phyloP scores from a whole-genome alignment of 2,888 invertebrate species.

The Oscheius sp. region DNA sequence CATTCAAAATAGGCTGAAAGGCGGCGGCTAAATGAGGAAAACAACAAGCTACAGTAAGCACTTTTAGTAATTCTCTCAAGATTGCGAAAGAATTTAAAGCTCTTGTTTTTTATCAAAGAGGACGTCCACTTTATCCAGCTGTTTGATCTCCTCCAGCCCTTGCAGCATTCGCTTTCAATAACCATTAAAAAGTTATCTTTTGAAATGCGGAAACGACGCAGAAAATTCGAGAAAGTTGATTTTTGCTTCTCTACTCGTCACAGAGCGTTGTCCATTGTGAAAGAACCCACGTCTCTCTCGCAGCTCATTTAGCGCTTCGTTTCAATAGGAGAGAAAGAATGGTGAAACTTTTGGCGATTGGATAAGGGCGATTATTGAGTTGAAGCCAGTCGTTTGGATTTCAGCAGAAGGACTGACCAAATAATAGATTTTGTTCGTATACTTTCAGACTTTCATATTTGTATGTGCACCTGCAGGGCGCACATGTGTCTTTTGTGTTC shows the following conservation, averaged over 20 bases:
- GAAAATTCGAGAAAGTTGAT: too few relatives aligned
- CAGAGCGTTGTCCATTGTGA: too few relatives aligned
- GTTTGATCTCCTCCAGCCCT: too few relatives aligned
- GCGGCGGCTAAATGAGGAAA: background rate
- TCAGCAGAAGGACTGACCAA: background rate
- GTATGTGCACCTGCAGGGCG: background rate
- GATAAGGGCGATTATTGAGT: too few relatives aligned
- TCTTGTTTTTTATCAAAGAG: background rate
- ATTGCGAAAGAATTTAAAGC: background rate
- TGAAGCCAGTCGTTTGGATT: background rate
- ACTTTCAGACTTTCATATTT: too few relatives aligned
- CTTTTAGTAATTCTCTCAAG: background rate
- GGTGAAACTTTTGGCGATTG: background rate
- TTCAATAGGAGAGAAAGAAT: background rate
- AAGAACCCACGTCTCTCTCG: background rate
- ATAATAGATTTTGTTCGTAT: background rate
- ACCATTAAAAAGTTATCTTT: too few relatives aligned
- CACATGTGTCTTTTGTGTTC: conserved; percentile 1
- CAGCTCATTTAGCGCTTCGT: background rate
- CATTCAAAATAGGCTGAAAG: background rate
- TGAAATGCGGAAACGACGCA: too few relatives aligned
- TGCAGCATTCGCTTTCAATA: too few relatives aligned
- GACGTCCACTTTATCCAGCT: background rate
- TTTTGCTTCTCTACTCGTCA: too few relatives aligned
- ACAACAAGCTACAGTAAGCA: too few relatives aligned